These are phyloP conservation scores for Calliopum simillimum DNA, from an alignment of 2,888 invertebrate species.

Conservation along the genomic window DNA sequence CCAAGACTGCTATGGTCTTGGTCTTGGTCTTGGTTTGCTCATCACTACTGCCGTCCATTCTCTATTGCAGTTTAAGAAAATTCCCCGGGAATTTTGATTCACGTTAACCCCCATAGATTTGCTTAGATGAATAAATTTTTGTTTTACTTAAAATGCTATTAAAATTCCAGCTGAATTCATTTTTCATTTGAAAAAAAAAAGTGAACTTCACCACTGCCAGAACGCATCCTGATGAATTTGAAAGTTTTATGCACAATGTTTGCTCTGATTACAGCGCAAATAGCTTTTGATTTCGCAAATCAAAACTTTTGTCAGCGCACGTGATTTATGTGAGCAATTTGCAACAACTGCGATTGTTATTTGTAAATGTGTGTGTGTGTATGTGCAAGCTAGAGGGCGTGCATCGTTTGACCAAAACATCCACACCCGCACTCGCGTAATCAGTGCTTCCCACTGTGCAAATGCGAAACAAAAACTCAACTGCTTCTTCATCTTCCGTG, in stretches of 20 bases:
- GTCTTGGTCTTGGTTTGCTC: no score
- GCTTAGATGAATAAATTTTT: slow-evolving; percentile 37
- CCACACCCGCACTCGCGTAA: slow-evolving; percentile 15
- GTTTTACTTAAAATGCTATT: slow-evolving; percentile 1
- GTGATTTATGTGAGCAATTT: slow-evolving; percentile 59
- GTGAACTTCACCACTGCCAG: not conserved
- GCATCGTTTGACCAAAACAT: not conserved
- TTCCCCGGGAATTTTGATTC: no score
- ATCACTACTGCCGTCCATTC: no score
- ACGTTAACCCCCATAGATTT: no score
- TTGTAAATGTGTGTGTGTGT: not conserved
- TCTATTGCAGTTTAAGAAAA: no score
- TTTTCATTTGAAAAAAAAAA: not conserved
- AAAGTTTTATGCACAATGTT: slow-evolving; percentile 50
- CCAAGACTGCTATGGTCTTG: no score
- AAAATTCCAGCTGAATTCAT: not conserved
- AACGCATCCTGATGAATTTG: slow-evolving; percentile 14
- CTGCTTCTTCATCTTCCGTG: not conserved
- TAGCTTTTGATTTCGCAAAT: slow-evolving; percentile 62
- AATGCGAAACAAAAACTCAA: not conserved
- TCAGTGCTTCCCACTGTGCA: slow-evolving; percentile 1
- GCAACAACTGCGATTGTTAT: slow-evolving; percentile 4
- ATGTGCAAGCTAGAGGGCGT: not conserved
- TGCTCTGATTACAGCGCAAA: slow-evolving; percentile 52
- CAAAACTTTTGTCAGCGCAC: slow-evolving; percentile 64